These are phyloP conservation scores for Euclidia mi DNA, from an alignment of 2,888 invertebrate species.

Conservation along the genomic window DNA sequence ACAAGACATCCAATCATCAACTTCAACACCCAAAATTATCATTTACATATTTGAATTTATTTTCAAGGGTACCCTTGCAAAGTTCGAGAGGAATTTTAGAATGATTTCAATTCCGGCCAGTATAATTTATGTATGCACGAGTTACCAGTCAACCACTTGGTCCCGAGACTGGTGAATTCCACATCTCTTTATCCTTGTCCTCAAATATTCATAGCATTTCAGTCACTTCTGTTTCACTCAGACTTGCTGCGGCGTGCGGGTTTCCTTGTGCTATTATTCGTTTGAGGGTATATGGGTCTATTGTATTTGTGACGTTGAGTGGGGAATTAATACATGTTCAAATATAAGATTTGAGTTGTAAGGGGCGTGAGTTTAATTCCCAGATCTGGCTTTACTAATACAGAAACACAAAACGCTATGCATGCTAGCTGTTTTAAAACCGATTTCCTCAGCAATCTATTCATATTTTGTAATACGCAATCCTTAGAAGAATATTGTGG, in stretches of 20 bases:
- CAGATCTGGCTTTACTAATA: too few relatives aligned
- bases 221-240: slow-evolving; percentile 36
- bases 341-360: too few relatives aligned
- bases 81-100: slow-evolving; percentile 19
- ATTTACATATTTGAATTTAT: slow-evolving; percentile 26
- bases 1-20: slow-evolving; percentile 7
- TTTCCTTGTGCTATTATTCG: slow-evolving; percentile 2
- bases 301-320: too few relatives aligned
- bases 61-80: slow-evolving; percentile 18
- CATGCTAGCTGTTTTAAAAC: too few relatives aligned
- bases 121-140: slow-evolving; percentile 46
- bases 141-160: slow-evolving; percentile 34
- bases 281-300: too few relatives aligned
- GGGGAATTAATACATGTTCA: too few relatives aligned
- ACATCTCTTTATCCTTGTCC: slow-evolving; percentile 36
- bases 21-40: slow-evolving; percentile 16
- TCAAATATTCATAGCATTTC: slow-evolving; percentile 50
- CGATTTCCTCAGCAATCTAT: too few relatives aligned
- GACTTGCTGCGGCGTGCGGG: background rate
- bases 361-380: too few relatives aligned
- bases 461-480: too few relatives aligned
- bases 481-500: too few relatives aligned
- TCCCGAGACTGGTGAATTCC: slow-evolving; percentile 34
- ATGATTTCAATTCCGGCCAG: slow-evolving; percentile 38
- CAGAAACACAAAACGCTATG: too few relatives aligned